Percentiles rank a stretch among this genome's conserved stretches.
Evolutionary conservation across 1,140 invertebrate species (phyloP).

Genomic region (Diploscapter pachys): DNA sequence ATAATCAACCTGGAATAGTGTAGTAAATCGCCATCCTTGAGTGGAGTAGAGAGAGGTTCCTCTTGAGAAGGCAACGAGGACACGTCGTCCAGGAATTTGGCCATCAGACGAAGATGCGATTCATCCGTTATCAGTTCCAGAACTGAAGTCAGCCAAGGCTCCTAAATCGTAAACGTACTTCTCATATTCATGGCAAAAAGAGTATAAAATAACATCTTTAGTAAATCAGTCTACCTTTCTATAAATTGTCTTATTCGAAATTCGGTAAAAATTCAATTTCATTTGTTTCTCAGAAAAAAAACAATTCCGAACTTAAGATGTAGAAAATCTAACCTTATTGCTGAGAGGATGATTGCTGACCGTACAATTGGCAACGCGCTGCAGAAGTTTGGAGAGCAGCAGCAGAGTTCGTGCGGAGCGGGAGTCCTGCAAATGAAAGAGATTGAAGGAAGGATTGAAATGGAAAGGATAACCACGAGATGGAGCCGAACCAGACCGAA

Average conservation of each 20-base stretch:
- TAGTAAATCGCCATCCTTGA: background rate
- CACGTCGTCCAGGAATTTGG: constrained; percentile 47
- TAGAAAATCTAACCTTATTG: constrained; percentile 35
- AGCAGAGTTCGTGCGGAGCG: constrained; percentile 83
- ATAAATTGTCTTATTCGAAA: too few relatives aligned
- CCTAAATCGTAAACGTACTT: background rate
- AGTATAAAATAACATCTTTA: too few relatives aligned
- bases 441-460: too few relatives aligned
- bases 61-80: constrained; percentile 30
- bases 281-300: too few relatives aligned
- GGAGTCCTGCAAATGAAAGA: constrained; percentile 67
- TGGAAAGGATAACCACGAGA: constrained; percentile 62
- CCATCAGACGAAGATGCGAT: constrained; percentile 45
- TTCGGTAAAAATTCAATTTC: too few relatives aligned
- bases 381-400: constrained; percentile 87
- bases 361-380: constrained; percentile 85
- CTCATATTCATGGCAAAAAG: too few relatives aligned
- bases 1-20: too few relatives aligned
- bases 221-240: too few relatives aligned
- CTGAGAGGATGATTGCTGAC: constrained; percentile 48
- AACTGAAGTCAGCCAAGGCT: constrained; percentile 50
- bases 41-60: constrained; percentile 3
- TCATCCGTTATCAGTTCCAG: constrained; percentile 48
- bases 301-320: background rate
- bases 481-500: constrained; percentile 70